phyloP scores from a whole-genome alignment of 2,797 vertebrate species.

The Cossypha niveicapilla region DNA sequence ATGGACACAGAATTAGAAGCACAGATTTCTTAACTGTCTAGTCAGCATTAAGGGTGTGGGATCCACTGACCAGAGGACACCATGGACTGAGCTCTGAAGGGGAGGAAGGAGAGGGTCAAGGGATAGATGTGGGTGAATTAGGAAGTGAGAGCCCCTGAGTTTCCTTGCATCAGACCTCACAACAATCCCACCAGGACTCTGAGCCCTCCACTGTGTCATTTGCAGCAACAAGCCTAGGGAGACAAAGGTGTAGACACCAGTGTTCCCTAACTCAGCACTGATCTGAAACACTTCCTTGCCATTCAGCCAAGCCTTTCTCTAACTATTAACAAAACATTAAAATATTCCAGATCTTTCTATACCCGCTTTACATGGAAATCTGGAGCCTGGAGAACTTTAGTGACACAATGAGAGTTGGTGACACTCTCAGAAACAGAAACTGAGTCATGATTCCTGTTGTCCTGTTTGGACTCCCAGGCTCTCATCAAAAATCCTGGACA shows the following conservation, averaged over 20 bases:
- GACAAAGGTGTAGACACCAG: neutral
- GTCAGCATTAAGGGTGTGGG: neutral
- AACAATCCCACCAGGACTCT: neutral
- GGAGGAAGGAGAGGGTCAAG: neutral
- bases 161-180: neutral
- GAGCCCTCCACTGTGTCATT: neutral
- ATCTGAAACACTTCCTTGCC: neutral
- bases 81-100: neutral
- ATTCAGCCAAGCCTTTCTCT: neutral
- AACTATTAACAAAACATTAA: neutral
- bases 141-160: rapidly evolving
- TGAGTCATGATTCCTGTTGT: neutral
- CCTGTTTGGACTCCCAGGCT: neutral
- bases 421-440: neutral
- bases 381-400: neutral
- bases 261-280: rapidly evolving
- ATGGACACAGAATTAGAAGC: neutral
- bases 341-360: neutral
- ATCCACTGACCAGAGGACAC: neutral
- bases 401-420: neutral
- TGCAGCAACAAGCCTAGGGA: neutral
- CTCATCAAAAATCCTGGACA: slow-evolving; percentile 31
- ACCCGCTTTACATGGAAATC: neutral
- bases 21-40: neutral
- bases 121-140: rapidly evolving